Evolutionary conservation across 2,113 vertebrate genomes (phyloP), one percentile per base, ranked within the genome.

Genomic region (Donacobius atricapilla): DNA sequence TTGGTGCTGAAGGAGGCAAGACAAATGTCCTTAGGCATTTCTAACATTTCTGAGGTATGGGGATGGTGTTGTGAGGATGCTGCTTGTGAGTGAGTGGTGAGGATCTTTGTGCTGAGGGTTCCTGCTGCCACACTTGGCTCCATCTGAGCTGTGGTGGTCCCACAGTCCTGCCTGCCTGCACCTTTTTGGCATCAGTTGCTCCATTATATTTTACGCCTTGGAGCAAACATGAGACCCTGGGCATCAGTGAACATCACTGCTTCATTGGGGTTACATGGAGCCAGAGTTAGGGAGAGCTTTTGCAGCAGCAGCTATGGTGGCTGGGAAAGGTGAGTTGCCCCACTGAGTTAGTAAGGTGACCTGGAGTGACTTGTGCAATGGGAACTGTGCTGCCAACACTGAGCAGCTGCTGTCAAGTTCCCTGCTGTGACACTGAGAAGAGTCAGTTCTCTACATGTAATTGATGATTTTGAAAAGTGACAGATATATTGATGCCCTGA

Each of bases 401-500:
- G n/a, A 94, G 48, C 47, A 80, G 84, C 70, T 91, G 82, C 75
- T 93, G 35, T 61, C 82, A 66, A 40, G 60, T 50, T 73, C 42
- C 85, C 54, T 6, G 9, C 79, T 87, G 35, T 35, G 77, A 61
- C 8, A 24, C n/a, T 57, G 63, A 53, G 75, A 85, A 69, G 81
- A 93, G 54, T 73, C 82, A 69, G 37, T 83, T 93, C 58, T 73
- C 35, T 51, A 63, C 28, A 40, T 40, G 51, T 66, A 90, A 88
- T 78, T 80, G 92, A 96, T 86, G 75, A 64, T 75, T 93, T 88
- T 77, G 82, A 94, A 93, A 96, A 88, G 71, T 93, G 95, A 95
- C 94, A 96, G 87, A 66, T 91, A 83, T 91, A 96, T 93, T 91
- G 93, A 78, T 86, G 64, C 44, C 79, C 79, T 7, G 17, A 81